These are phyloP conservation scores for Clarias pachynema DNA, from an alignment of 2,797 vertebrate genomes.

Conservation along the genomic window DNA sequence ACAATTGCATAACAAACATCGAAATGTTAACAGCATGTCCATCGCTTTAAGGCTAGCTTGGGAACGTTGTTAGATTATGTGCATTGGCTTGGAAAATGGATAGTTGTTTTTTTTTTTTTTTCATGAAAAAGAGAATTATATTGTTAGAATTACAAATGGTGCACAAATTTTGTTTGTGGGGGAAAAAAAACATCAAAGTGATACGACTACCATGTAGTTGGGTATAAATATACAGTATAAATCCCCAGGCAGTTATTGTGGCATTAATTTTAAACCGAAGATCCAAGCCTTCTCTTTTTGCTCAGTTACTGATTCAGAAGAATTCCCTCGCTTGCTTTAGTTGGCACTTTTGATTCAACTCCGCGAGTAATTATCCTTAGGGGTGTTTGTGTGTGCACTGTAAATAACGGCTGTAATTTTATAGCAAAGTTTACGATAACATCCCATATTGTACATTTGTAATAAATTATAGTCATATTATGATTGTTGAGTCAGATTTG, in stretches of 20 bases:
- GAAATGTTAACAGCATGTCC: background rate
- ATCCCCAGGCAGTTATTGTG: constrained; percentile 24
- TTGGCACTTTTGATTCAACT: constrained; percentile 22
- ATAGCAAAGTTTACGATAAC: constrained; percentile 7
- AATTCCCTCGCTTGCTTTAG: constrained; percentile 1
- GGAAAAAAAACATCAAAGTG: background rate
- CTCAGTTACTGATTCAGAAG: constrained; percentile 38
- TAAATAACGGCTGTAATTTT: constrained; percentile 12
- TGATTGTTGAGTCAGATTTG: background rate
- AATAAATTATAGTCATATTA: background rate
- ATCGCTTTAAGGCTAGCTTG: background rate
- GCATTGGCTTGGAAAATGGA: background rate
- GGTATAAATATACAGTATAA: constrained; percentile 17
- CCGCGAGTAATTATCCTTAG: constrained; percentile 11
- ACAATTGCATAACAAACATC: background rate
- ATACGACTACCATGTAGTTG: background rate
- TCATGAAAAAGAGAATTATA: background rate
- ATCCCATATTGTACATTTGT: constrained; percentile 6
- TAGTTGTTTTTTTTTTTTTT: background rate
- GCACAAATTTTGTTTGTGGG: background rate
- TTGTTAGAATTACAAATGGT: background rate
- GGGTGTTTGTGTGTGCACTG: background rate
- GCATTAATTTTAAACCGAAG: constrained; percentile 18
- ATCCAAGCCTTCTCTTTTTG: constrained; percentile 38
- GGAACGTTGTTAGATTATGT: background rate